Evolutionary conservation across 1,140 invertebrate genomes (phyloP), one percentile per base, ranked within the genome.

Genomic region (Leptopilina clavipes): DNA sequence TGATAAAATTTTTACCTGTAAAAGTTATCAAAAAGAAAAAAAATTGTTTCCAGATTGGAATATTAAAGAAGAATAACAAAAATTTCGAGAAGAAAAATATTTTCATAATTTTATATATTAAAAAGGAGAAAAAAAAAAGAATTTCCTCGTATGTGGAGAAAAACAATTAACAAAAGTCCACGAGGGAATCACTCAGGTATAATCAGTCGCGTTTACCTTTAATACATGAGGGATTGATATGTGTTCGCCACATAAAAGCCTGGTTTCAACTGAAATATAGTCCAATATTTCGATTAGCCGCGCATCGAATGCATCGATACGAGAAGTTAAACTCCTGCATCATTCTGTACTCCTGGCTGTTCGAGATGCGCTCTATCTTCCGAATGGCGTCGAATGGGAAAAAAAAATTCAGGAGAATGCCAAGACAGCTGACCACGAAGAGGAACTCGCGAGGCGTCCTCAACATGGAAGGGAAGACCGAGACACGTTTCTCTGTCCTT

Each of bases 291-390:
- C 77, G 70, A 77, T 78, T 44, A 82, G 84, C 76, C 52, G 79
- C 82, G 85, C 81, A 76, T 78, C 80, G 71, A 83, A 88, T 87
- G 86, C 82, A 84, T 87, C 82, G 85, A 85, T 87, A 80, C 76
- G 78, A 79, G 70, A 82, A 78, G 22, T 31, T 17, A 54, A 83
- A 70, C 87, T 90, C 89, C 77, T 88, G 78, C 3, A 1, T 9
- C 14, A 8, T 54, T 77, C 85, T 91, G 86, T n/a, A 31, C 70
- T 81, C 89, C 90, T 88, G 86, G 80, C 71, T 85, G 37, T 74
- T 87, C 82, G 90, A 91, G 90, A 91, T 86, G 77, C 83, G 84
- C 45, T 73, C 82, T 88, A 86, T 90, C 90, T 90, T 90, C 84
- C 85, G 86, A 86, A 88, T 88, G 87, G 87, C 86, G 87, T 82